These are phyloP conservation scores for Drosophila mimetica DNA, from an alignment of 2,888 invertebrate genomes.

Conservation along the genomic window DNA sequence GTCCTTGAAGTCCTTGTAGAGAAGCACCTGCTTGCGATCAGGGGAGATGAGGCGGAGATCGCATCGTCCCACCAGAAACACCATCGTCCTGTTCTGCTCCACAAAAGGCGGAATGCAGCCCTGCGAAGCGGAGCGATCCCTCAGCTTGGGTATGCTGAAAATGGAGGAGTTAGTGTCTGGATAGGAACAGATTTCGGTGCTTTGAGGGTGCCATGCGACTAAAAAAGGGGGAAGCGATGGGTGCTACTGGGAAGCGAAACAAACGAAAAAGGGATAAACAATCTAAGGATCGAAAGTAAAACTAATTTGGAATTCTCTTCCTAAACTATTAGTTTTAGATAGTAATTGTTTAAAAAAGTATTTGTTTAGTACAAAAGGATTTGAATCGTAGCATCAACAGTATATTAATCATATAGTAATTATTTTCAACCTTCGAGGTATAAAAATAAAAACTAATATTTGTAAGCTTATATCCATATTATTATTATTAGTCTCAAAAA, in stretches of 20 bases:
- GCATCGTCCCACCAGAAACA: slow-evolving; percentile 93
- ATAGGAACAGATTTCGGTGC: not conserved
- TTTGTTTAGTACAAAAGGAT: not conserved
- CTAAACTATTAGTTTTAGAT: not conserved
- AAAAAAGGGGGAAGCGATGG: slow-evolving; percentile 17
- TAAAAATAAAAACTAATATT: too few relatives aligned
- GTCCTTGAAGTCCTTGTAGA: slow-evolving; percentile 94
- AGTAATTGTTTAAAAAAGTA: not conserved
- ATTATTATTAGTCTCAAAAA: too few relatives aligned
- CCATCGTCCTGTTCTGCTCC: slow-evolving; percentile 96
- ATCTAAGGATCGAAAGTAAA: not conserved
- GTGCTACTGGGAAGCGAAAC: slow-evolving; percentile 38
- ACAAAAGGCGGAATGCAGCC: slow-evolving; percentile 86
- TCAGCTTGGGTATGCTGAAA: slow-evolving; percentile 82
- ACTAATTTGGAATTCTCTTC: not conserved
- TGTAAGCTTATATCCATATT: too few relatives aligned
- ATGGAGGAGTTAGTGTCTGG: not conserved
- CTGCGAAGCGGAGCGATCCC: slow-evolving; percentile 87
- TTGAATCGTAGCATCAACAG: too few relatives aligned
- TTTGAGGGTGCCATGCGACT: slow-evolving; percentile 5
- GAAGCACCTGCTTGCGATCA: slow-evolving; percentile 94
- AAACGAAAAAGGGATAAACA: slow-evolving; percentile 18
- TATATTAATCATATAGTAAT: too few relatives aligned
- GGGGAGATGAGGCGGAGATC: slow-evolving; percentile 96
- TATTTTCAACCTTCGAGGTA: too few relatives aligned